Conservation (phyloP, 2,797 vertebrate genomes). For the Brachymystax lenok region DNA sequence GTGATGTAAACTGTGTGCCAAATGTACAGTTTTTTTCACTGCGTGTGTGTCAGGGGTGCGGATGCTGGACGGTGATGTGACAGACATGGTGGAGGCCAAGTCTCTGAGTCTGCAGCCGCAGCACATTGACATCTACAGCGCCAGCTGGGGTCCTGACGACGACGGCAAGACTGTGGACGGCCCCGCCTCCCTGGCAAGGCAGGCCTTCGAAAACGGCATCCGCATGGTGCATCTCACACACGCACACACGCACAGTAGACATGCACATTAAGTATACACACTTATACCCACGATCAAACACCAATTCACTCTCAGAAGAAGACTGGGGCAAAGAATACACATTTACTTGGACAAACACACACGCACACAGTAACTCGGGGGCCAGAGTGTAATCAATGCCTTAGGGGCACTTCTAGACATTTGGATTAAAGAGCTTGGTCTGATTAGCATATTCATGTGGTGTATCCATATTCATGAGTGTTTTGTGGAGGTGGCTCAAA, state of each 20-base stretch:
- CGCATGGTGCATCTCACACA: conserved; percentile 80
- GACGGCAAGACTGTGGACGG: conserved; percentile 97
- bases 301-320: neutral
- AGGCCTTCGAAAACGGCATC: conserved; percentile 97
- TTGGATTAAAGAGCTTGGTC: conserved; percentile 16
- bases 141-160: conserved; percentile 97
- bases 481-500: conserved; percentile 27
- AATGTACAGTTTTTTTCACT: neutral
- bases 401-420: conserved; percentile 36
- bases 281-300: neutral
- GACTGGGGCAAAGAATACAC: neutral
- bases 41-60: conserved; percentile 82
- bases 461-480: conserved; percentile 20
- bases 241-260: conserved; percentile 4
- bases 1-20: neutral
- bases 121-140: conserved; percentile 97
- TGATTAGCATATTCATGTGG: conserved; percentile 7
- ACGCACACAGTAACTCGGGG: neutral
- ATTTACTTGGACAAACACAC: neutral
- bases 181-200: conserved; percentile 92
- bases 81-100: conserved; percentile 98
- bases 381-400: conserved; percentile 7
- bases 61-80: conserved; percentile 98
- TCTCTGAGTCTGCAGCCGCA: conserved; percentile 94
- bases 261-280: neutral